Evolutionary conservation across 1,140 invertebrate genomes (phyloP), one percentile per base, ranked within the genome.

Genomic region (Drosophila ambigua): DNA sequence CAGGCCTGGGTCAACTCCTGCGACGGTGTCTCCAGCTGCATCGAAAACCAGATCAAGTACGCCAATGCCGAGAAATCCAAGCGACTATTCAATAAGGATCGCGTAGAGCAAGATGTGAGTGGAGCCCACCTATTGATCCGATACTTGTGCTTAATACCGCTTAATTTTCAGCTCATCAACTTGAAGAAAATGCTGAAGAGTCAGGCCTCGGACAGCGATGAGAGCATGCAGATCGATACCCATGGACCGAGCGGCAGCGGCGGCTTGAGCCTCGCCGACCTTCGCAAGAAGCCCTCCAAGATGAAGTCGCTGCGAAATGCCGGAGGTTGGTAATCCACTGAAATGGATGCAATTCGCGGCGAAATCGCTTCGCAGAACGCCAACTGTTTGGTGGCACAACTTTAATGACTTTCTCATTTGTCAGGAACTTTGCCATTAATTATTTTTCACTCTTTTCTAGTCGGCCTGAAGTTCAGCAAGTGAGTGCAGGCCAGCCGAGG

Each of bases 1-100:
- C 95, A 96, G 65, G 95, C 96, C 71, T 98, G 97, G 97, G 98
- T 97, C 91, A 95, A 97, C 71, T 96, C 97, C 5, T 99, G 98
- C 92, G 97, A 98, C 83, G 94, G 95, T 24, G 97, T 99, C 24
- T 93, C 98, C 45, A 94, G 94, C 39, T 97, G 97, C 77, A 97
- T 99, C 15, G 98, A 99, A 88, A 94, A 94, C 52, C 98, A 99
- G 93, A 98, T 99, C 76, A 94, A 95, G 49, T 93, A 95, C 72
- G 98, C 98, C 1, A 99, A 99, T 92, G 81, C 93, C 28, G 95
- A 97, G 69, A 99, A 98, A 90, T 95, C 97, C 64, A 94, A 94
- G 73, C 95, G 96, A 28, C 94, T 96, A 11, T 94, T 95, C 80
- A 96, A 97, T 72, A 97, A 97, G 85, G 95, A 97, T 60, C 94